These are phyloP conservation scores for Achatina immaculata DNA, from an alignment of 1,140 invertebrate species.

Conservation along the genomic window DNA sequence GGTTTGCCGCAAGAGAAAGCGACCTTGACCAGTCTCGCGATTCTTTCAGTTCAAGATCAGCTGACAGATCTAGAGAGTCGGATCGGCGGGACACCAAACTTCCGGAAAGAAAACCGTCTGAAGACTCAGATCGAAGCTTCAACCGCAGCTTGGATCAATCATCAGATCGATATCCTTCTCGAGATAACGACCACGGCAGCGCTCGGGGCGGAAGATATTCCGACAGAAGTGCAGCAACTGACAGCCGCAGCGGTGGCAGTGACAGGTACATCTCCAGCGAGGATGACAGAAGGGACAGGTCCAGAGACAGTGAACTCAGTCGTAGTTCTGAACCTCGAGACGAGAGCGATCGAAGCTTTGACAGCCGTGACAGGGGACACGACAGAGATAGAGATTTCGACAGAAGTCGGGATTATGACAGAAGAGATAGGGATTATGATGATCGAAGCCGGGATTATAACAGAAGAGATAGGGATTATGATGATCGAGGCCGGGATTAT, in stretches of 20 bases:
- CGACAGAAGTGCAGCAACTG: not conserved
- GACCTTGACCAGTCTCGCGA: conserved; percentile 23
- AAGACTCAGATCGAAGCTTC: not conserved
- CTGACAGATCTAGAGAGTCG: not conserved
- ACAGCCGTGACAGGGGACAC: not conserved
- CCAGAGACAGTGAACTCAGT: conserved; percentile 6
- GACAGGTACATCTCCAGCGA: conserved; percentile 13
- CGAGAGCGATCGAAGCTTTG: too few species aligned
- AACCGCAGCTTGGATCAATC: not conserved
- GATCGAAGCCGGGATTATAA: not conserved
- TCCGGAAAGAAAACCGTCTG: conserved; percentile 5
- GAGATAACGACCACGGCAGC: not conserved
- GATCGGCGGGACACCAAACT: not conserved
- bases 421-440: not conserved
- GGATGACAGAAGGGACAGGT: conserved; percentile 9
- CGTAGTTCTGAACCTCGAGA: too few species aligned
- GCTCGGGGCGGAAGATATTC: not conserved
- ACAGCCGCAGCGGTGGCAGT: not conserved
- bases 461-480: not conserved
- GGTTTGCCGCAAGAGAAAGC: not conserved
- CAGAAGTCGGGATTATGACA: conserved; percentile 7
- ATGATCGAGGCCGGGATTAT: not conserved
- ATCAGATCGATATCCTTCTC: not conserved
- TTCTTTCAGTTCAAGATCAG: not conserved
- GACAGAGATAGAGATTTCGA: not conserved